A percentile compares a stretch with the other conserved stretches of the same genome.
Evolutionary conservation across 2,888 invertebrate genomes (phyloP).

Genomic region (Heliconius hortense): DNA sequence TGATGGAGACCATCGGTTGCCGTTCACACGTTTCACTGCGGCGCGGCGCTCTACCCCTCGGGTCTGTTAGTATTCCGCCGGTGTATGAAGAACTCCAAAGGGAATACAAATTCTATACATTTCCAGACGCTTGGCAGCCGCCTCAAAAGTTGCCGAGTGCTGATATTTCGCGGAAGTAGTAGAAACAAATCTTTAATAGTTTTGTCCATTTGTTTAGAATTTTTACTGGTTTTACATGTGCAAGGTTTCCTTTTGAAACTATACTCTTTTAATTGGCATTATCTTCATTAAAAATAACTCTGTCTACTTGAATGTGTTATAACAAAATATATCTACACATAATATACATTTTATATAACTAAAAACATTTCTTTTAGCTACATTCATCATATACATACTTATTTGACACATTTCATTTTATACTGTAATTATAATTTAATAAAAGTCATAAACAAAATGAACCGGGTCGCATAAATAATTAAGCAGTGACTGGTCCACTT

Average conservation of each 20-base stretch:
- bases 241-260: too few species aligned
- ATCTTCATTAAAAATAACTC: too few species aligned
- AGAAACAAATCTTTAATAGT: slow-evolving; percentile 31
- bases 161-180: slow-evolving; percentile 28
- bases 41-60: slow-evolving; percentile 74
- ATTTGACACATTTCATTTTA: slow-evolving; percentile 6
- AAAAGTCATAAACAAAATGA: slow-evolving; percentile 32
- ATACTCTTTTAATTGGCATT: too few species aligned
- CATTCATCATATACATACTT: not conserved
- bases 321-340: too few species aligned
- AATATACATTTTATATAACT: not conserved
- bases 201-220: not conserved
- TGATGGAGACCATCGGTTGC: slow-evolving; percentile 25
- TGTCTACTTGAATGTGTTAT: too few species aligned
- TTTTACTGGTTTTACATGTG: not conserved
- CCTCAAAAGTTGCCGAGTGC: slow-evolving; percentile 46
- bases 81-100: slow-evolving; percentile 60
- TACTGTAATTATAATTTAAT: slow-evolving; percentile 17
- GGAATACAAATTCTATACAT: slow-evolving; percentile 70
- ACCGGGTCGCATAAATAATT: slow-evolving; percentile 43
- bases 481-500: slow-evolving; percentile 43
- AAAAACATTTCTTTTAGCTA: not conserved
- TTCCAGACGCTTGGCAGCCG: slow-evolving; percentile 61
- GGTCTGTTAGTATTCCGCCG: slow-evolving; percentile 69
- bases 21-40: slow-evolving; percentile 65